Conservation (phyloP, 2,888 invertebrate species). For the Esperia sulphurella region DNA sequence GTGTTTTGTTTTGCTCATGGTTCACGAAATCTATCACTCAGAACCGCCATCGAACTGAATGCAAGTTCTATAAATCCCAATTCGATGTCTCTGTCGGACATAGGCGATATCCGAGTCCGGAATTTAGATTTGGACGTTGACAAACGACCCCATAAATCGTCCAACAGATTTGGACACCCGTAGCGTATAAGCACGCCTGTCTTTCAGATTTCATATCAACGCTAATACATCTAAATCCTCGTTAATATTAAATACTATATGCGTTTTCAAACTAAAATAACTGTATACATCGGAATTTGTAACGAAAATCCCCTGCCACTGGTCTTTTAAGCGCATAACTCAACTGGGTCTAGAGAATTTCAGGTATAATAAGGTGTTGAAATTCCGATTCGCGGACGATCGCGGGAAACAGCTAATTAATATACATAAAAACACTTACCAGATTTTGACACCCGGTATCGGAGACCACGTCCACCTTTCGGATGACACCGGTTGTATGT, state of each 20-base stretch:
- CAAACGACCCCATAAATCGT: slow-evolving; percentile 8
- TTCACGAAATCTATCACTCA: too few species aligned
- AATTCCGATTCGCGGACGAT: background rate
- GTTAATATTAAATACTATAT: too few species aligned
- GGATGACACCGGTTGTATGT: slow-evolving; percentile 67
- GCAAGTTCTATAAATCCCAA: slow-evolving; percentile 9
- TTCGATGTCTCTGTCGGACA: slow-evolving; percentile 2
- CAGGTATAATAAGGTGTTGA: background rate
- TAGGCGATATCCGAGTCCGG: slow-evolving; percentile 4
- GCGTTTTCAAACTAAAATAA: too few species aligned
- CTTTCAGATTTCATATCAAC: background rate
- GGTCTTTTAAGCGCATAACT: too few species aligned
- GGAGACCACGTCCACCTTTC: slow-evolving; percentile 66
- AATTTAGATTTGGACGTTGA: slow-evolving; percentile 5
- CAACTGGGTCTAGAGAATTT: too few species aligned
- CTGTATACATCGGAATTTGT: too few species aligned
- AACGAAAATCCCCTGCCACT: too few species aligned
- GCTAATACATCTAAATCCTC: too few species aligned
- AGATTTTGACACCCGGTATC: slow-evolving; percentile 69
- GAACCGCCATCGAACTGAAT: slow-evolving; percentile 4
- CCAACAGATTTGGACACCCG: slow-evolving; percentile 1
- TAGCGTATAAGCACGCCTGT: background rate
- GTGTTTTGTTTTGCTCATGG: too few species aligned
- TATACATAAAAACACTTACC: slow-evolving; percentile 43
- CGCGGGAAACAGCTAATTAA: background rate